A percentile compares a stretch with the other conserved stretches of the same genome.
These are phyloP conservation scores for Frieseomelitta varia DNA, from an alignment of 1,140 invertebrate genomes.

Conservation along the genomic window DNA sequence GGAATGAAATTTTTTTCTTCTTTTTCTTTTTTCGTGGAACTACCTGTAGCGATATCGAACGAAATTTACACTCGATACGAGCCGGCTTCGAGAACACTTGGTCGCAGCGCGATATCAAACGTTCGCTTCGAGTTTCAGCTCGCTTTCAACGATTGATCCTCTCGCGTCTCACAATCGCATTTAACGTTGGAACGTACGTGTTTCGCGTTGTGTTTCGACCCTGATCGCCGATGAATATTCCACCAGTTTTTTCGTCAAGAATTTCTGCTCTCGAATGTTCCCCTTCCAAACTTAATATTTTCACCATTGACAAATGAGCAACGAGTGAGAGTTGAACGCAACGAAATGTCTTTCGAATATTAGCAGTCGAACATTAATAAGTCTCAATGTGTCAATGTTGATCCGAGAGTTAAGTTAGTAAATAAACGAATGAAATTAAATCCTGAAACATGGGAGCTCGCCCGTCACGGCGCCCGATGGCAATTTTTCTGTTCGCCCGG, in stretches of 20 bases:
- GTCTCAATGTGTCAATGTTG: no score
- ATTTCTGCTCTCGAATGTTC: not conserved
- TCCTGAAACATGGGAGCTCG: not conserved
- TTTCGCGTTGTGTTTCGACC: conserved; percentile 33
- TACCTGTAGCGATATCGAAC: not conserved
- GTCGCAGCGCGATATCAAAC: conserved; percentile 11
- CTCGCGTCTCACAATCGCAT: not conserved
- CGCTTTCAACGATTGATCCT: conserved; percentile 35
- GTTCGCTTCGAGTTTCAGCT: not conserved
- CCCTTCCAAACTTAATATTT: no score
- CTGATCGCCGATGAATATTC: conserved; percentile 60
- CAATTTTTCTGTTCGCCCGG: not conserved
- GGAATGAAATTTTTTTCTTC: not conserved
- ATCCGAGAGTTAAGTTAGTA: no score
- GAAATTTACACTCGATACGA: conserved; percentile 8
- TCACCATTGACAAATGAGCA: no score
- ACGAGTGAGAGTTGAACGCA: no score
- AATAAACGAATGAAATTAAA: no score
- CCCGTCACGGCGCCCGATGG: no score
- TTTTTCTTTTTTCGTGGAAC: not conserved
- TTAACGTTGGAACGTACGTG: not conserved
- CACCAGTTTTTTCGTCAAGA: not conserved
- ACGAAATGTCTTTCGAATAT: no score
- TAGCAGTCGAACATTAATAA: no score
- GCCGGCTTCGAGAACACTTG: not conserved